Base-by-base conservation (phyloP, 2,113 vertebrate genomes). In the Syrmaticus mikado region DNA sequence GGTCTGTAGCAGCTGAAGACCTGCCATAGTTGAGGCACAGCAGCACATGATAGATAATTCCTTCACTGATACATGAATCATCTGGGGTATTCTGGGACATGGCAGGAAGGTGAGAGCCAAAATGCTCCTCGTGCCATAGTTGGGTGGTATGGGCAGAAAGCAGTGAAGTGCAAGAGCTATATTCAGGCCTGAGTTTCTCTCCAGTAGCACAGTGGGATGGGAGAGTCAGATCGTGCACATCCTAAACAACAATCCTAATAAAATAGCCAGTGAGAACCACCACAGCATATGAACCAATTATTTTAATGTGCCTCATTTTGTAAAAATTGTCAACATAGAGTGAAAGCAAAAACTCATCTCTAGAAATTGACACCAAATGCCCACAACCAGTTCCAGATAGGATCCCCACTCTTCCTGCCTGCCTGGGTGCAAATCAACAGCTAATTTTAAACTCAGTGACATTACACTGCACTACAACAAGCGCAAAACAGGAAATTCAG, bases 121-220 rank as follows among this genome's bases (percentile, higher is more conserved):
- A 92, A 90, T 14, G 1, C 3, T 83, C 8, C 25, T 77, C 0
- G 0, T 60, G 61, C 22, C 32, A 32, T 45, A n/a, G 28, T 1
- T 83, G 22, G 17, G 19, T 82, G 15, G n/a, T 57, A 24, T 11
- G 30, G 36, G 52, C 34, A 82, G 13, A 32, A 36, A 65, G 34
- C 3, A 3, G 24, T 79, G 77, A 87, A 75, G 18, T 21, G n/a
- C n/a, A 30, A 82, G 41, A 78, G 30, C 14, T 46, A 53, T 0
- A 3, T 6, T 53, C 48, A 53, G n/a, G 10, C 45, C 40, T 50
- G 57, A 85, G 40, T 27, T 72, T 79, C 13, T 75, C 21, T 73
- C 66, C 52, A 32, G 21, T 8, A 66, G n/a, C 12, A n/a, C 30
- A 79, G 8, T 0, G 2, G 11, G 46, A 27, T 76, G 40, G 32